phyloP scores from a whole-genome alignment of 2,888 invertebrate genomes.

The Parascotia fuliginaria region DNA sequence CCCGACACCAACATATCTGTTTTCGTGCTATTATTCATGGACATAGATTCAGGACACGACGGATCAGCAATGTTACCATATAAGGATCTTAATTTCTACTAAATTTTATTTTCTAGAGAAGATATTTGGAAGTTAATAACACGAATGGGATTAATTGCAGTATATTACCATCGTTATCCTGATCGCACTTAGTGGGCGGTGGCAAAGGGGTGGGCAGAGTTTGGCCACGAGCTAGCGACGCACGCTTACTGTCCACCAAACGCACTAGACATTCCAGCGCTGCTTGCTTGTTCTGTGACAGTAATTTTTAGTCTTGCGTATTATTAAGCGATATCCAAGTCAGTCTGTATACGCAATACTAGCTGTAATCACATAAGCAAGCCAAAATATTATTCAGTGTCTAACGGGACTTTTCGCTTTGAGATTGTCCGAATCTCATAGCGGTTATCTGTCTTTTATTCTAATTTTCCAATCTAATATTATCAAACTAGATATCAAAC shows the following conservation, averaged over 20 bases:
- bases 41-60: neutral
- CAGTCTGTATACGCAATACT: no score
- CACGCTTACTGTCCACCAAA: constrained; percentile 63
- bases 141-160: neutral
- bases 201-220: constrained; percentile 58
- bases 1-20: neutral
- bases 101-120: neutral
- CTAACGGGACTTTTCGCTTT: no score
- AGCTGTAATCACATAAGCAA: no score
- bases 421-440: no score
- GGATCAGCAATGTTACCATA: neutral
- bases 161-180: constrained; percentile 48
- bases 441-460: no score
- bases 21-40: neutral
- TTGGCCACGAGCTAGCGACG: constrained; percentile 42
- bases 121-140: neutral
- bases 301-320: neutral
- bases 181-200: constrained; percentile 51
- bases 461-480: no score
- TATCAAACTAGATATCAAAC: no score
- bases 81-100: neutral
- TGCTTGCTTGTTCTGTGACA: constrained; percentile 66
- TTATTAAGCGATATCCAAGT: no score
- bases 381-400: no score
- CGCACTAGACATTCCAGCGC: constrained; percentile 71